A percentile compares a stretch with the other conserved stretches of the same genome.
Conservation (phyloP, 2,797 vertebrate genomes). For the Chanos chanos region DNA sequence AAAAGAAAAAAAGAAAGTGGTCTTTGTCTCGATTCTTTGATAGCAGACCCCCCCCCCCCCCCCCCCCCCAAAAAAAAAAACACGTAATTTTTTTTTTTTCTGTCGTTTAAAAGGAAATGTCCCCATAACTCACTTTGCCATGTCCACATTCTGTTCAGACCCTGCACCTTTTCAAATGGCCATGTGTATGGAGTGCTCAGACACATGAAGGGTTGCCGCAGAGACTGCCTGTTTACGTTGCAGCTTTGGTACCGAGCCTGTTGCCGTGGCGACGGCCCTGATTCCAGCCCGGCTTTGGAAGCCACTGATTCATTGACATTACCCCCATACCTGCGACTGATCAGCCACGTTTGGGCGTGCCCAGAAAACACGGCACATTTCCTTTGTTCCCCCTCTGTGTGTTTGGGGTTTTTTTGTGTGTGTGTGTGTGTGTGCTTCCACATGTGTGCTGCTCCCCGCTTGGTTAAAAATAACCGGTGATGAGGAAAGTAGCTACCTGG, state of each 20-base stretch:
- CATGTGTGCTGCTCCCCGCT: slow-evolving; percentile 26
- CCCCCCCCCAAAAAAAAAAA: no score
- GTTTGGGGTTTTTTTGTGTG: neutral
- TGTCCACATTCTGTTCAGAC: neutral
- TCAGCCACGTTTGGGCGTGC: neutral
- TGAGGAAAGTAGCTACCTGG: slow-evolving; percentile 1
- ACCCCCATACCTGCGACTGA: slow-evolving; percentile 57
- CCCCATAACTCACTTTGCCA: no score
- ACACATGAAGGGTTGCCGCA: slow-evolving; percentile 64
- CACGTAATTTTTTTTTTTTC: no score
- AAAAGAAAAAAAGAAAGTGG: no score
- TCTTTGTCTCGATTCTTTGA: no score
- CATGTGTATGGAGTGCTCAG: no score
- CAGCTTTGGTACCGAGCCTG: slow-evolving; percentile 65
- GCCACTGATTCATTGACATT: slow-evolving; percentile 64
- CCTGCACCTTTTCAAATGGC: no score
- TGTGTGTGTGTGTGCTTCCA: slow-evolving; percentile 9
- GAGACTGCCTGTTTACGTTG: slow-evolving; percentile 67
- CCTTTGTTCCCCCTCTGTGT: slow-evolving; percentile 53
- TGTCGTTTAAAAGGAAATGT: no score
- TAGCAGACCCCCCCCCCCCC: no score
- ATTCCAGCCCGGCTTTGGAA: slow-evolving; percentile 52
- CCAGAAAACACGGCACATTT: slow-evolving; percentile 59
- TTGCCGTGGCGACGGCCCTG: slow-evolving; percentile 72
- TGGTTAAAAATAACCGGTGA: slow-evolving; percentile 31